phyloP scores from a whole-genome alignment of 1,140 invertebrate genomes.

The Acromyrmex charruanus region DNA sequence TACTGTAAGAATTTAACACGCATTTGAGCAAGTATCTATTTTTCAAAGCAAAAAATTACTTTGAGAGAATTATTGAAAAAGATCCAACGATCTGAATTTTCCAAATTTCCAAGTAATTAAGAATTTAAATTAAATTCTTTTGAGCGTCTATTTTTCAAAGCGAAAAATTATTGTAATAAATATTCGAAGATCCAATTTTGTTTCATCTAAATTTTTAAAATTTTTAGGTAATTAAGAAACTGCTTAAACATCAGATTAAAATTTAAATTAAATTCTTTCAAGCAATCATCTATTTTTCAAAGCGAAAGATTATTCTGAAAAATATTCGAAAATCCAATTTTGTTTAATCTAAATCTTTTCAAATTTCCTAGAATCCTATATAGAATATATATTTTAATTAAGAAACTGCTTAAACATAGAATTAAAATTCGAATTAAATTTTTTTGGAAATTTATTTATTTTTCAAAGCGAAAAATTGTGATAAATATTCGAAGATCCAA shows the following conservation, averaged over 20 bases:
- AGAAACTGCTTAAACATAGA: neutral
- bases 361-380: too few species aligned
- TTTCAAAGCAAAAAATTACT: neutral
- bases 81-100: neutral
- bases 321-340: neutral
- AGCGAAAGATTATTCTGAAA: neutral
- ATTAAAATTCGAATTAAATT: conserved; percentile 19
- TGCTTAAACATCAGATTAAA: neutral
- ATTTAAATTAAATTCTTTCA: conserved; percentile 7
- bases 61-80: neutral
- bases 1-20: neutral
- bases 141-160: neutral
- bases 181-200: neutral
- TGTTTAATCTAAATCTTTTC: too few species aligned
- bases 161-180: neutral
- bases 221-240: too few species aligned
- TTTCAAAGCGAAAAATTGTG: neutral
- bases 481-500: neutral
- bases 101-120: conserved; percentile 19
- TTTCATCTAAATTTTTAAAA: too few species aligned
- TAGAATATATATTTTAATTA: too few species aligned
- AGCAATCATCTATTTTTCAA: neutral
- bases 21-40: neutral
- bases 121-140: conserved; percentile 16
- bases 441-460: neutral